Evolutionary conservation across 2,113 vertebrate genomes (phyloP), one percentile per base, ranked within the genome.

Genomic region (Anguilla rostrata): DNA sequence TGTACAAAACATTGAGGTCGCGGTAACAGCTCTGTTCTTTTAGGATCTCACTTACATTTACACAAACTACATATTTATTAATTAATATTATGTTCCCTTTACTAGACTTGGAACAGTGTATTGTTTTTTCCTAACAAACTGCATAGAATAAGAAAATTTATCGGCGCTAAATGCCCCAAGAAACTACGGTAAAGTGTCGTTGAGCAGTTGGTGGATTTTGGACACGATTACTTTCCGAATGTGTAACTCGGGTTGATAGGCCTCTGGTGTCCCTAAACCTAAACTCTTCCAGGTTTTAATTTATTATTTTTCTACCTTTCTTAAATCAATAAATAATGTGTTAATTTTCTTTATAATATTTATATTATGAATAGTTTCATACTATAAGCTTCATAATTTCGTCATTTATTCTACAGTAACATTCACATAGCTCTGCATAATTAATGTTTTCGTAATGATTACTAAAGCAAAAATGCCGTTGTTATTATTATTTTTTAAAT

Each of bases 171-270:
- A 75, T 5, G 71, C 71, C 71, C 4, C 71, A 29, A n/a, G 20
- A n/a, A 75, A 75, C 26, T 1, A 75, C 5, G 71, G 34, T 26
- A 29, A 34, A 26, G 26, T 75, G n/a, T 11, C n/a, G 11, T 34
- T 14, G 15, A 75, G 71, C 71, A 75, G 20, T 34, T 12, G n/a
- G 9, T 29, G 71, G 9, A 34, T 75, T 75, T 75, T 75, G 9
- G 71, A 75, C 71, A 75, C n/a, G 71, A 75, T 75, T 29, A n/a
- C 71, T 75, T 75, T 75, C 71, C n/a, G 71, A 75, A 34, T 34
- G 3, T 75, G 5, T 34, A 29, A 75, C 8, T 75, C 20, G 34
- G n/a, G 11, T 2, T 75, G 26, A 34, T 75, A 34, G 71, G 71
- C 71, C 26, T 75, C 29, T 75, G 20, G n/a, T 12, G 11, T 75